phyloP scores from a whole-genome alignment of 1,140 invertebrate species.

The Drosophila equinoxialis region DNA sequence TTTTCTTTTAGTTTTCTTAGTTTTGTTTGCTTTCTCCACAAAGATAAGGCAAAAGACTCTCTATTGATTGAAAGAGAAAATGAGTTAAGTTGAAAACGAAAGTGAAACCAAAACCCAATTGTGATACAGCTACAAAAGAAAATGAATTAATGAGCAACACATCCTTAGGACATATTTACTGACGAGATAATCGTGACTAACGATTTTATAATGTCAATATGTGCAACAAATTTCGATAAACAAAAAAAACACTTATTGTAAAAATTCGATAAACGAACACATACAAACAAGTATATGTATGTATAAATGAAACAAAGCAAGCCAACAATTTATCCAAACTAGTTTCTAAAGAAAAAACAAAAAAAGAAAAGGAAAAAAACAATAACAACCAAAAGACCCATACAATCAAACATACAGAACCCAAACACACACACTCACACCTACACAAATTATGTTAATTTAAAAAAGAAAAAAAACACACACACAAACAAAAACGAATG shows the following conservation, averaged over 20 bases:
- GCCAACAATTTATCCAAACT: conserved; percentile 60
- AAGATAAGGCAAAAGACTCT: conserved; percentile 1
- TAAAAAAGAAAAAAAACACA: conserved; percentile 24
- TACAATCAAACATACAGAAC: conserved; percentile 23
- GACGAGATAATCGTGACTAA: conserved; percentile 1
- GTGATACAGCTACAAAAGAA: conserved; percentile 51
- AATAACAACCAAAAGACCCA: conserved; percentile 27
- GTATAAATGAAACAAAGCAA: conserved; percentile 53
- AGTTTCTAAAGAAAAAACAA: conserved; percentile 38
- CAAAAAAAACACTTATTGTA: not conserved
- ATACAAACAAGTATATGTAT: not conserved
- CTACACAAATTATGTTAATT: conserved; percentile 37
- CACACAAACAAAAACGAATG: not conserved
- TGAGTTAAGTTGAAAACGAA: conserved; percentile 20
- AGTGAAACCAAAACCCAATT: conserved; percentile 60
- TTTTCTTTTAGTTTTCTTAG: not conserved
- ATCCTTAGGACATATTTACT: conserved; percentile 13
- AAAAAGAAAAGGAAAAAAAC: conserved; percentile 12
- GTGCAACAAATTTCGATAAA: conserved; percentile 56
- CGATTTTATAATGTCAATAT: conserved; percentile 40
- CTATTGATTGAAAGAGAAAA: conserved; percentile 19
- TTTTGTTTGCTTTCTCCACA: not conserved
- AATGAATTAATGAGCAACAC: conserved; percentile 17
- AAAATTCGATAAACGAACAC: conserved; percentile 35
- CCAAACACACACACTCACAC: conserved; percentile 31